These are phyloP conservation scores for Ceraclea dissimilis DNA, from an alignment of 2,888 invertebrate genomes.

Conservation along the genomic window DNA sequence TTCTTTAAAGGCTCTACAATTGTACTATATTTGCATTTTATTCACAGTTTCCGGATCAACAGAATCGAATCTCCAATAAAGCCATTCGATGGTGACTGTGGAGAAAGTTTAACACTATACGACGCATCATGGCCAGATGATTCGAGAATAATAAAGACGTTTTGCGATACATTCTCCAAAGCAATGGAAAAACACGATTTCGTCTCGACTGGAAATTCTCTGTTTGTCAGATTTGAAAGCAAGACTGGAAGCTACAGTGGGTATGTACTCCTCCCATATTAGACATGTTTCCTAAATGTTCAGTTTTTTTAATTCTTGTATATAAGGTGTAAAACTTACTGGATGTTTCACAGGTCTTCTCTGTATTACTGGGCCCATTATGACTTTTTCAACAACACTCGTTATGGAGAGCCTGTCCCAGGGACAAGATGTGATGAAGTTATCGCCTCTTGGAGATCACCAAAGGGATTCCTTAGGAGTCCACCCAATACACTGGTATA, in stretches of 20 bases:
- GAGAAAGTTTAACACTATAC: slow-evolving; percentile 83
- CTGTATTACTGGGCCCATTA: slow-evolving; percentile 92
- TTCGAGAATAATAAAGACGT: slow-evolving; percentile 84
- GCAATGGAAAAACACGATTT: slow-evolving; percentile 92
- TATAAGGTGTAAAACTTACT: neutral
- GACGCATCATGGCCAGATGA: slow-evolving; percentile 85
- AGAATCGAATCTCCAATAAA: slow-evolving; percentile 82
- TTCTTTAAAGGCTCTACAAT: too few relatives aligned
- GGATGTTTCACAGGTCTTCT: slow-evolving; percentile 55
- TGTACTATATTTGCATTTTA: too few relatives aligned
- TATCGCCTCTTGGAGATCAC: slow-evolving; percentile 76
- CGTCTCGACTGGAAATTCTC: slow-evolving; percentile 77
- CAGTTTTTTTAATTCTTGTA: too few relatives aligned
- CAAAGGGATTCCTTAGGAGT: slow-evolving; percentile 68
- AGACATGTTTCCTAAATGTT: neutral
- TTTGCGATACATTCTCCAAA: slow-evolving; percentile 88
- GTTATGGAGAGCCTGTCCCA: slow-evolving; percentile 73
- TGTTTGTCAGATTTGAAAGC: slow-evolving; percentile 84
- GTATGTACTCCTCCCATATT: slow-evolving; percentile 35
- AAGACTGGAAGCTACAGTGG: slow-evolving; percentile 90
- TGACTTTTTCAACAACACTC: slow-evolving; percentile 87
- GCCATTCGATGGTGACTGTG: slow-evolving; percentile 81
- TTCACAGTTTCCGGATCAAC: slow-evolving; percentile 74
- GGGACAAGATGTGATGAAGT: slow-evolving; percentile 82
- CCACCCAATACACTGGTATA: slow-evolving; percentile 83